Base-by-base conservation (phyloP, 1,140 invertebrate genomes). In the Scaptomyza graminum region DNA sequence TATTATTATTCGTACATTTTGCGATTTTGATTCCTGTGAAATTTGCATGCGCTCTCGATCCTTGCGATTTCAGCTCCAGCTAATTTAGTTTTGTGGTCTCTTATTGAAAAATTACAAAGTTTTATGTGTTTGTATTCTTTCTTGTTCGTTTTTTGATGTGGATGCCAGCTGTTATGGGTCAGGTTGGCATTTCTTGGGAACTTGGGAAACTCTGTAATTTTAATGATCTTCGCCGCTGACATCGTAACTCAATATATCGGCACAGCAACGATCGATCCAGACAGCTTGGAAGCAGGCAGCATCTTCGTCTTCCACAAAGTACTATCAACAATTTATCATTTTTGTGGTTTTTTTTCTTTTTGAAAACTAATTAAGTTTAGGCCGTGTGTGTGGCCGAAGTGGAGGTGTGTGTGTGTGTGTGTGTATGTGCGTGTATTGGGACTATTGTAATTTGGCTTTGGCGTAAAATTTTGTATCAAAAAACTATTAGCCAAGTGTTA, bases 391-490 rank as follows among this genome's bases (percentile, higher is more conserved):
- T 87, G 83, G 83, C 81, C 83, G 31, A 54, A 18, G 28, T 12
- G 49, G n/a, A 56, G 41, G 50, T 59, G 31, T 41, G 51, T 31
- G 44, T 43, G 46, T 49, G 66, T 25, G 22, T 56, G 52, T 25
- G 43, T 22, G 71, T 64, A 15, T 69, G 18, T 22, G 18, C 18
- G 18, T 22, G 18, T 22, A 3, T 22, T 22, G 55, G 49, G 16
- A 63, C 82, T 73, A 87, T 85, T 87, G 82, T 82, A 76, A 76
- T 67, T 70, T 63, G 75, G 66, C 61, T 81, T 66, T 76, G 73
- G 84, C 83, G 84, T 88, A 72, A 88, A 88, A 88, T 88, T 88
- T 87, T 89, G 61, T 81, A 88, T 88, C 63, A 88, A 88, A 89
- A 83, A 83, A 83, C 83, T 89, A 88, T 88, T 88, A 89, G 84